Conservation (phyloP, 92 coral and sea anemone genomes). For the Muricea muricata region DNA sequence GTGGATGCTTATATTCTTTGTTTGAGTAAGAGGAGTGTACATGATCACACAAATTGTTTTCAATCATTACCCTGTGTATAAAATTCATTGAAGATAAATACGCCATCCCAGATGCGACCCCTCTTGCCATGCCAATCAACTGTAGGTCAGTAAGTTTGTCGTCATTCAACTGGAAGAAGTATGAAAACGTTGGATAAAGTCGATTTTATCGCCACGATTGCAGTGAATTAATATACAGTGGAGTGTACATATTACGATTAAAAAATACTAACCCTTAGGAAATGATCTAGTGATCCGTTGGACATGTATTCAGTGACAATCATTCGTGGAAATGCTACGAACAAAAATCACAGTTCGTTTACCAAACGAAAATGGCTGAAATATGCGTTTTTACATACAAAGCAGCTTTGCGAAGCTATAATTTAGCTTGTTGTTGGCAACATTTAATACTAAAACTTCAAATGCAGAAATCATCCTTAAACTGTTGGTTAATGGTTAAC, state of each 20-base stretch:
- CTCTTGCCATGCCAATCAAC: conserved; percentile 61
- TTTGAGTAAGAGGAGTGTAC: too few species aligned
- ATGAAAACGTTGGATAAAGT: background rate
- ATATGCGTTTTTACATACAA: too few species aligned
- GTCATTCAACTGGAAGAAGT: conserved; percentile 17
- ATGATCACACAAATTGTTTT: background rate
- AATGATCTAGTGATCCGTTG: conserved; percentile 87
- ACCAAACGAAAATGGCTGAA: background rate
- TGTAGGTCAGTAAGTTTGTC: conserved; percentile 35
- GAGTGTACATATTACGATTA: too few species aligned
- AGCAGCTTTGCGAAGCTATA: too few species aligned
- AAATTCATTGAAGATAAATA: conserved; percentile 59
- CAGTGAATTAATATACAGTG: too few species aligned
- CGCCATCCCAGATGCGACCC: conserved; percentile 61
- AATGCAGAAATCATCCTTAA: too few species aligned
- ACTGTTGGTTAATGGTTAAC: too few species aligned
- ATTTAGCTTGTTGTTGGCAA: too few species aligned
- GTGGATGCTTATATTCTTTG: too few species aligned
- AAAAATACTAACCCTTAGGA: conserved; percentile 66
- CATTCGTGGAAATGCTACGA: conserved; percentile 84
- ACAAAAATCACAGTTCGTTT: background rate
- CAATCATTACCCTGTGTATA: conserved; percentile 60
- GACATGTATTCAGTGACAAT: conserved; percentile 86
- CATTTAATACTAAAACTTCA: too few species aligned
- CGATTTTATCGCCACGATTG: background rate